Evolutionary conservation across 2,888 invertebrate species (phyloP).

Genomic region (Erebia ligea): DNA sequence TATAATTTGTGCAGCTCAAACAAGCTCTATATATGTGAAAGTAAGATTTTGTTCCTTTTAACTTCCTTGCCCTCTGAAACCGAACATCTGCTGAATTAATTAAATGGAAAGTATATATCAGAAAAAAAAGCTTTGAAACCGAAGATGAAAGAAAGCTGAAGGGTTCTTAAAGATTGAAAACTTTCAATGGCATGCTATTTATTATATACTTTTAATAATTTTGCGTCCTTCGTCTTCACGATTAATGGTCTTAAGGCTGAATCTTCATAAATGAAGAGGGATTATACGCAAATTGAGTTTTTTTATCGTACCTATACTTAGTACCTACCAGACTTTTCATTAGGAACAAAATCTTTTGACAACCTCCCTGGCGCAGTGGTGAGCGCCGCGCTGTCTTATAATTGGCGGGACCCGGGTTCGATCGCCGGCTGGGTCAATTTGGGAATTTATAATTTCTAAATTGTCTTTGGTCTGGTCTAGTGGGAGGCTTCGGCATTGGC

Average conservation of each 20-base stretch:
- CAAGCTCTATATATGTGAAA: background rate
- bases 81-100: constrained; percentile 1
- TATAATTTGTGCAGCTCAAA: background rate
- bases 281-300: background rate
- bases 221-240: background rate
- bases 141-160: constrained; percentile 16
- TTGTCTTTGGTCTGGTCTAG: too few species aligned
- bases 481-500: too few species aligned
- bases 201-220: constrained; percentile 9
- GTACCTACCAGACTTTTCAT: too few species aligned
- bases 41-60: background rate
- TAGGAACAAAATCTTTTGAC: too few species aligned
- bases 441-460: too few species aligned
- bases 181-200: constrained; percentile 5
- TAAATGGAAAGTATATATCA: constrained; percentile 5
- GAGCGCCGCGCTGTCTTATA: too few species aligned
- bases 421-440: too few species aligned
- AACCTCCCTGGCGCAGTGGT: too few species aligned
- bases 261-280: constrained; percentile 7
- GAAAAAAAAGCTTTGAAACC: background rate
- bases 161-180: constrained; percentile 12
- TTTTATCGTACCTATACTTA: too few species aligned
- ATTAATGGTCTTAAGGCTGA: background rate
- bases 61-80: background rate
- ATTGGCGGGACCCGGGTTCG: too few species aligned